Evolutionary conservation across 2,888 invertebrate species (phyloP), one percentile per base, ranked within the genome.

Genomic region (Sicus ferrugineus): DNA sequence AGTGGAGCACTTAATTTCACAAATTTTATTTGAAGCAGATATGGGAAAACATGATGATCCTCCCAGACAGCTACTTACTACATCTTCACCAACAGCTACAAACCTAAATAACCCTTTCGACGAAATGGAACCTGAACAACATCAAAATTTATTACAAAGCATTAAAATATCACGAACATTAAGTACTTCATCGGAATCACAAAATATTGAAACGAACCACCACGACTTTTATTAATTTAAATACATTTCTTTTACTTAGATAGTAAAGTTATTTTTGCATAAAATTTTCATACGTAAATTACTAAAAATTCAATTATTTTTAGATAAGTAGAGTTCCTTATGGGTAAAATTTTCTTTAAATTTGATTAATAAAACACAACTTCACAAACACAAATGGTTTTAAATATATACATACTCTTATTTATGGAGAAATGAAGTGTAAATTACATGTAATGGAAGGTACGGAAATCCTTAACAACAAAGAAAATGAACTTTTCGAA

Each of bases 11-110:
- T 50, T 48, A 28, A 46, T 63, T 30, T 63, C 63, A 9, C 16
- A 48, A 28, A 31, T 63, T 28, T 48, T 63, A 30, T 63, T 63
- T 48, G 63, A 63, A 19, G 63, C 63, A 5, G 63, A 63, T 48
- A 63, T 63, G 63, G 63, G 63, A 63, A 63, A 28, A 19, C 48
- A 63, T 46, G 46, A 62, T 63, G 19, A 46, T 2, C 46, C 63
- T 48, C 11, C 46, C 16, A 48, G 62, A 46, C 2, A 48, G 42
- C 5, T 16, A 21, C 7, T 34, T 19, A 19, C 7, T 34, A 31
- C n/a, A 34, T 19, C 19, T 1, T 59, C 56, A 16, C 30, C 59
- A 59, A 9, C 59, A 59, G 59, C 4, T 38, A 16, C 3, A 26
- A 26, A 26, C 21, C 3, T 34, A 7, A 34, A 1, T 31, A 59